Percentiles rank a stretch among this genome's conserved stretches.
These are phyloP conservation scores for Scelioninae gen. 1 DNA, from an alignment of 2,888 invertebrate genomes.

Conservation along the genomic window DNA sequence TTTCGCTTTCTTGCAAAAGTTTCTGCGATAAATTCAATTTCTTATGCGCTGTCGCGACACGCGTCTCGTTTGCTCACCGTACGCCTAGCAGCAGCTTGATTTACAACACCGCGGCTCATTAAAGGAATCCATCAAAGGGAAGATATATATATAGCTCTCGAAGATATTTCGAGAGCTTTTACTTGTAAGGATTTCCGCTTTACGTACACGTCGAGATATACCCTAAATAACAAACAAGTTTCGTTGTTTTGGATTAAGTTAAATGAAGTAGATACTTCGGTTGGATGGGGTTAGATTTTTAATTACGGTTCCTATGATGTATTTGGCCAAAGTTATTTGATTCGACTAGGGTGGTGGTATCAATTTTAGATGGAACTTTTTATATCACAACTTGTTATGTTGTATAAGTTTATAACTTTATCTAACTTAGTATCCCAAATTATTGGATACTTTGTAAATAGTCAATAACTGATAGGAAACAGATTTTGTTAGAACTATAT, in stretches of 20 bases:
- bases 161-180: too few relatives aligned
- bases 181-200: constrained; percentile 5
- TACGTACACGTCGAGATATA: constrained; percentile 10
- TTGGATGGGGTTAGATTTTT: constrained; percentile 19
- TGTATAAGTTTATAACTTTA: too few relatives aligned
- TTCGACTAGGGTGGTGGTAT: background rate
- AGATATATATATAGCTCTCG: too few relatives aligned
- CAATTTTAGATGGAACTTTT: background rate
- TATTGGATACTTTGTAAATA: too few relatives aligned
- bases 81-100: constrained; percentile 63
- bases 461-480: too few relatives aligned
- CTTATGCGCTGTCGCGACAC: constrained; percentile 36
- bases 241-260: constrained; percentile 33
- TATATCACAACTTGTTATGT: background rate
- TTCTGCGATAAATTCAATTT: constrained; percentile 73
- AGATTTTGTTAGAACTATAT: too few relatives aligned
- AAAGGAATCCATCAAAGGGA: constrained; percentile 61
- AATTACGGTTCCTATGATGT: background rate
- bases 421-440: too few relatives aligned
- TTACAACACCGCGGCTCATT: constrained; percentile 68
- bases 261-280: constrained; percentile 29
- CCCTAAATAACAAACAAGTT: constrained; percentile 43
- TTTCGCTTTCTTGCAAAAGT: constrained; percentile 72
- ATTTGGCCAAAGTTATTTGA: background rate
- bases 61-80: constrained; percentile 46